phyloP scores from a whole-genome alignment of 2,888 invertebrate species.

The Drosophila neonasuta region DNA sequence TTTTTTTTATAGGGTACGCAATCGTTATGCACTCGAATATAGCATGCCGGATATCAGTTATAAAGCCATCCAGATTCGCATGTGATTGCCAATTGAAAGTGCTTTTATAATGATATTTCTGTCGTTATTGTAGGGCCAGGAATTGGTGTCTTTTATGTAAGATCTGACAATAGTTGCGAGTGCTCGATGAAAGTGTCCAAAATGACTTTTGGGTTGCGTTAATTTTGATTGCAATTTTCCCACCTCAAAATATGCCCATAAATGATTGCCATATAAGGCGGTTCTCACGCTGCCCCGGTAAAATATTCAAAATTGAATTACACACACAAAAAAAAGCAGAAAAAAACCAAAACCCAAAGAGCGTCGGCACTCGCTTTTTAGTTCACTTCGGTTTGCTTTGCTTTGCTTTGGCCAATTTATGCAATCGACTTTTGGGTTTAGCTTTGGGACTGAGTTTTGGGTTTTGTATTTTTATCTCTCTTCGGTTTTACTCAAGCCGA shows the following conservation, averaged over 20 bases:
- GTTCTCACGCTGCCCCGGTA: conserved; percentile 64
- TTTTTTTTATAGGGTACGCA: conserved; percentile 4
- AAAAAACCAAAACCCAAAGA: conserved; percentile 30
- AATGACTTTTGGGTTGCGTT: conserved; percentile 22
- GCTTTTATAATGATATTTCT: neutral
- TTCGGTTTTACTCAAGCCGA: conserved; percentile 37
- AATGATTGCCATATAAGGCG: conserved; percentile 38
- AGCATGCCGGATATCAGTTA: conserved; percentile 54
- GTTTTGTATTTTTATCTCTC: conserved; percentile 20
- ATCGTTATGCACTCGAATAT: conserved; percentile 30
- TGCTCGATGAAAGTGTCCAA: conserved; percentile 21
- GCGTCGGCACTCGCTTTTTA: conserved; percentile 1
- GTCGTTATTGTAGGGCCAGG: conserved; percentile 17
- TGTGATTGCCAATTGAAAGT: conserved; percentile 51
- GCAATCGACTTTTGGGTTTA: conserved; percentile 49
- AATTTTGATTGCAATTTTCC: conserved; percentile 42
- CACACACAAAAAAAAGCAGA: conserved; percentile 7
- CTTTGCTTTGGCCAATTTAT: conserved; percentile 53
- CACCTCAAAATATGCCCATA: conserved; percentile 29
- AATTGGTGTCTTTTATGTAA: conserved; percentile 38
- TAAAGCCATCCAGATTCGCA: conserved; percentile 32
- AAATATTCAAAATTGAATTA: conserved; percentile 68
- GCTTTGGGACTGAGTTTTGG: neutral
- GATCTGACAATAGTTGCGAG: conserved; percentile 28
- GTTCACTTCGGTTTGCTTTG: conserved; percentile 6